Evolutionary conservation across 2,797 vertebrate species (phyloP).

Genomic region (Xyrichtys novacula): DNA sequence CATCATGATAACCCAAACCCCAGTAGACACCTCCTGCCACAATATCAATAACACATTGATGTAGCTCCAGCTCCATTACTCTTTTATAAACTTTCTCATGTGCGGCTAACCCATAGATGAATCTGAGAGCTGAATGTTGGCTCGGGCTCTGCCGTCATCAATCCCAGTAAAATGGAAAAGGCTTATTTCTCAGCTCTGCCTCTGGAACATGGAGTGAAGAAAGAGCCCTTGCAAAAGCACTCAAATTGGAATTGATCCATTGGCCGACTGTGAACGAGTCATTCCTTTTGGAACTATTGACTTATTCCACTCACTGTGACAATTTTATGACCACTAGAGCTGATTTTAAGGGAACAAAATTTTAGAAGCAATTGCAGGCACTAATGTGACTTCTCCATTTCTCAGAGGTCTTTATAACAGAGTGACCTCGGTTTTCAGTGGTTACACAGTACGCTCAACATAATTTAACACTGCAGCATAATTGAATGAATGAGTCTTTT

Average conservation of each 20-base stretch:
- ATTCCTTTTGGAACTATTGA: conserved; percentile 74
- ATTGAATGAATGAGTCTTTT: conserved; percentile 69
- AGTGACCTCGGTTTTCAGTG: conserved; percentile 71
- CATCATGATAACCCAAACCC: conserved; percentile 32
- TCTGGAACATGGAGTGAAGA: conserved; percentile 59
- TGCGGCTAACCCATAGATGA: conserved; percentile 44
- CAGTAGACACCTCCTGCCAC: conserved; percentile 31
- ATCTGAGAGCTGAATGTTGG: conserved; percentile 54
- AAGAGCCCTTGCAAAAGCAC: conserved; percentile 71
- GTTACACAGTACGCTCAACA: conserved; percentile 50
- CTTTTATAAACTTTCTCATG: conserved; percentile 40
- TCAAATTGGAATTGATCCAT: conserved; percentile 75
- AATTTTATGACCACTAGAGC: conserved; percentile 75
- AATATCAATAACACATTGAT: conserved; percentile 41
- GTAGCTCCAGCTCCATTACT: conserved; percentile 18
- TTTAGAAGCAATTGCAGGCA: conserved; percentile 65
- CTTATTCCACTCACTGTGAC: conserved; percentile 76
- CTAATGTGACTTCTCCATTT: conserved; percentile 71
- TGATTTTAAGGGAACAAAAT: conserved; percentile 62
- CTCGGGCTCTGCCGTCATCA: conserved; percentile 48
- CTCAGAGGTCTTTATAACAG: conserved; percentile 70
- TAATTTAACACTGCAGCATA: conserved; percentile 63
- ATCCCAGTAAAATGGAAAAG: conserved; percentile 65
- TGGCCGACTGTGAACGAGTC: conserved; percentile 54
- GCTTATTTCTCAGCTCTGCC: conserved; percentile 71